Conservation (phyloP, 2,888 invertebrate genomes). For the Physocephala rufipes region DNA sequence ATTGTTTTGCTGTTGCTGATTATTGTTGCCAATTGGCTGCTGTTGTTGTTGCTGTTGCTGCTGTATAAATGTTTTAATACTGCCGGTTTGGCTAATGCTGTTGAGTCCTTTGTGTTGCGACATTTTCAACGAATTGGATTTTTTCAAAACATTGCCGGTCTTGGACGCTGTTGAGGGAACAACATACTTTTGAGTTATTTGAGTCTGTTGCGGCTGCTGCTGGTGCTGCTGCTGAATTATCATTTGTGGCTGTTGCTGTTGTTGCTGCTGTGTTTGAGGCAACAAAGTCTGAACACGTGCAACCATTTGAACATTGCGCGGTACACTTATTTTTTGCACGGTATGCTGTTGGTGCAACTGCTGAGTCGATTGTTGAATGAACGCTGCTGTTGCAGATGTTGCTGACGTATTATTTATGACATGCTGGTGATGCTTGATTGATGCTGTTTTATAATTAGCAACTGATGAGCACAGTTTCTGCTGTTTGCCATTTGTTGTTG, state of each 20-base stretch:
- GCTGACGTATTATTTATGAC: conserved; percentile 23
- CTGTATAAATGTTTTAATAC: conserved; percentile 50
- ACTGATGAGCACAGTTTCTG: conserved; percentile 42
- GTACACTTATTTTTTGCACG: conserved; percentile 53
- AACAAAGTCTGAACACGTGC: conserved; percentile 60
- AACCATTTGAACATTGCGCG: conserved; percentile 59
- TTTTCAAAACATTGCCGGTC: conserved; percentile 57
- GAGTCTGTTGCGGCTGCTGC: conserved; percentile 40
- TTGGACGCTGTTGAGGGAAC: conserved; percentile 36
- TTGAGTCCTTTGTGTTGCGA: conserved; percentile 50
- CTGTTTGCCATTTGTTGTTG: conserved; percentile 39
- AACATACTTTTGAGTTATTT: conserved; percentile 44
- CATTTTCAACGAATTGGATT: conserved; percentile 49
- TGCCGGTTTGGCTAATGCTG: conserved; percentile 47
- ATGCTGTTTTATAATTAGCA: conserved; percentile 35
- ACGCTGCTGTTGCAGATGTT: conserved; percentile 45
- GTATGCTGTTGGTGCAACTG: conserved; percentile 48
- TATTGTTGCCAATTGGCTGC: conserved; percentile 34
- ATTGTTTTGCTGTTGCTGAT: conserved; percentile 48
- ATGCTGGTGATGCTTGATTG: conserved; percentile 44
- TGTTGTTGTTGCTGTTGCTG: conserved; percentile 52
- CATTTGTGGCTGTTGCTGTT: conserved; percentile 38
- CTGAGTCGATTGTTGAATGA: conserved; percentile 46
- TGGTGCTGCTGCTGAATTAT: conserved; percentile 40
- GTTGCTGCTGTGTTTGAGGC: conserved; percentile 42